phyloP scores from a whole-genome alignment of 2,113 vertebrate species.

The Elgaria multicarinata region DNA sequence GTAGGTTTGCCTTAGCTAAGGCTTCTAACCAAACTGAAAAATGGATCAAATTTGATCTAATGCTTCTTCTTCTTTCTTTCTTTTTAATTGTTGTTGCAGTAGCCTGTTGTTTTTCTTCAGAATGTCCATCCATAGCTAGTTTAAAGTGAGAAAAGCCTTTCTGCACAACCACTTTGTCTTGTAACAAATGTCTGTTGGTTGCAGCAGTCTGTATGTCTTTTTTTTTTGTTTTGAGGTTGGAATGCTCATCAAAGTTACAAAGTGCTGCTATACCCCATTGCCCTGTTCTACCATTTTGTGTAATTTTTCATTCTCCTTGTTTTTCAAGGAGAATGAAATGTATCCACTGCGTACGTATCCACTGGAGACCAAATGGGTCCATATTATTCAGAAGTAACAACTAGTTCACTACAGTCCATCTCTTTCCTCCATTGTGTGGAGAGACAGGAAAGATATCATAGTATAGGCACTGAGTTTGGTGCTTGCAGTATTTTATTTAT shows the following conservation, averaged over 20 bases:
- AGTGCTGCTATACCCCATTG: neutral
- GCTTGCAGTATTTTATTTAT: too few relatives aligned
- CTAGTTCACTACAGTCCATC: too few relatives aligned
- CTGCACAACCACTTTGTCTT: neutral
- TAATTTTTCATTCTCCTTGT: neutral
- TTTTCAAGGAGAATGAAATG: too few relatives aligned
- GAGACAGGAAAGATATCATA: too few relatives aligned
- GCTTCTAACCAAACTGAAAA: neutral
- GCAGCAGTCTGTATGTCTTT: neutral
- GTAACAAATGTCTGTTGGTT: neutral
- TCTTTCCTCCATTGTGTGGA: too few relatives aligned
- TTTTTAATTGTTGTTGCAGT: rapidly evolving
- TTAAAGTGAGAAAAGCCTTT: neutral
- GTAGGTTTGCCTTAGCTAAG: neutral
- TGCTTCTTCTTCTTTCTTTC: neutral
- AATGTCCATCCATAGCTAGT: neutral
- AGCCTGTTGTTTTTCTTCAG: neutral
- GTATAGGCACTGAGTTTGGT: too few relatives aligned
- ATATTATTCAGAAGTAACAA: too few relatives aligned
- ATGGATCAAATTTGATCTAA: neutral
- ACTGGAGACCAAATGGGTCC: too few relatives aligned
- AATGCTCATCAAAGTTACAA: neutral
- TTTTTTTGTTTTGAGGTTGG: neutral
- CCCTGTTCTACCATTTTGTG: neutral
- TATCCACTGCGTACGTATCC: too few relatives aligned